These are phyloP conservation scores for Samia ricini DNA, from an alignment of 1,140 invertebrate genomes.

Conservation along the genomic window DNA sequence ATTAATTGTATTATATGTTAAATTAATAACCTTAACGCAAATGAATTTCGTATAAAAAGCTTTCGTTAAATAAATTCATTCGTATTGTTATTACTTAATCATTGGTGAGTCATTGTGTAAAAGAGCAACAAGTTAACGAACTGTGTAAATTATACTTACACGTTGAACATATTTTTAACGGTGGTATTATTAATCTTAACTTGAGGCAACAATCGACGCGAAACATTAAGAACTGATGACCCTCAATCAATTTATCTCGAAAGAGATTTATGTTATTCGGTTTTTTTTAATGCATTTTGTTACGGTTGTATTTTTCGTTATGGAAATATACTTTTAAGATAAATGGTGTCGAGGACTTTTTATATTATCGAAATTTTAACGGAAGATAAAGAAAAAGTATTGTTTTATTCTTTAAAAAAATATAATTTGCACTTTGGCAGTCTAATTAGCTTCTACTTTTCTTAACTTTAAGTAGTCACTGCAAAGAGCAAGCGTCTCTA, in stretches of 20 bases:
- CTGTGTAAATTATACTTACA: background rate
- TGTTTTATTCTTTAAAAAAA: too few species aligned
- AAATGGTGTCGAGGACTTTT: background rate
- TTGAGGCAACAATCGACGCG: background rate
- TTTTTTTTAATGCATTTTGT: background rate
- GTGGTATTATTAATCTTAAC: background rate
- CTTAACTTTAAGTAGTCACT: too few species aligned
- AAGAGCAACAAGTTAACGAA: background rate
- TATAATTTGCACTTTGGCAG: too few species aligned
- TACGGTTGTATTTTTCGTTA: background rate
- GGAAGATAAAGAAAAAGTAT: too few species aligned
- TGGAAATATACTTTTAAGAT: background rate
- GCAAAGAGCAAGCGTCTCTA: too few species aligned
- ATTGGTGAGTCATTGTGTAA: background rate
- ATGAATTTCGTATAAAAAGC: background rate
- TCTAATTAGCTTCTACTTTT: too few species aligned
- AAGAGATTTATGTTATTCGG: background rate
- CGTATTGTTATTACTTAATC: background rate
- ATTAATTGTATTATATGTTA: too few species aligned
- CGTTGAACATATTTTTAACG: background rate
- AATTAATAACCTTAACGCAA: too few species aligned
- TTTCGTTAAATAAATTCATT: background rate
- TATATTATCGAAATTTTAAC: background rate
- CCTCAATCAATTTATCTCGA: background rate
- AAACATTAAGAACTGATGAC: background rate